Evolutionary conservation across 2,113 vertebrate species (phyloP).

Genomic region (Phalacrocorax pelagicus): DNA sequence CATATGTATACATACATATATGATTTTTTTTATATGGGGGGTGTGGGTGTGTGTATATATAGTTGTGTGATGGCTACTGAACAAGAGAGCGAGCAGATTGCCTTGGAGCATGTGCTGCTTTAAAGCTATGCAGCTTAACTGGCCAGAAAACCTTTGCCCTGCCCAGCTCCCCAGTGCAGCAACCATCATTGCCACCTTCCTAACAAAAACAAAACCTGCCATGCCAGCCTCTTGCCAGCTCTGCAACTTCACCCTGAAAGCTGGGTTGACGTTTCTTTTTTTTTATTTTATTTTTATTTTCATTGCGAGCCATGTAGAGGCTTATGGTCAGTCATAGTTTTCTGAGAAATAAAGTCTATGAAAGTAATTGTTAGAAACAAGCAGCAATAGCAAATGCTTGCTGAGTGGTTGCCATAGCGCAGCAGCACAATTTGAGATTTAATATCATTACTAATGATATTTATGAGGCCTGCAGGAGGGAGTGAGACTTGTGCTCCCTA

Average conservation of each 20-base stretch:
- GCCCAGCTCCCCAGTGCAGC: neutral
- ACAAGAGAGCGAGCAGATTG: neutral
- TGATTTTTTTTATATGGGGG: too few relatives aligned
- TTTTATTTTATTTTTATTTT: neutral
- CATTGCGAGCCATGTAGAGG: neutral
- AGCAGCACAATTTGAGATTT: slow-evolving; percentile 10
- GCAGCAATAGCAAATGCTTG: neutral
- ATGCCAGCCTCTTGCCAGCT: neutral
- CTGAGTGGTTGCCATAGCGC: neutral
- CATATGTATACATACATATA: rapidly evolving
- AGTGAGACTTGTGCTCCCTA: neutral
- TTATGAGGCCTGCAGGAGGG: slow-evolving; percentile 47
- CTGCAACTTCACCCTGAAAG: neutral
- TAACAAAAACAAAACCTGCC: neutral
- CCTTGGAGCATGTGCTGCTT: neutral
- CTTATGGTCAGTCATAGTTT: neutral
- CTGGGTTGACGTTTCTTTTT: neutral
- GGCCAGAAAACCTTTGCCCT: neutral
- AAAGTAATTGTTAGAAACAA: slow-evolving; percentile 18
- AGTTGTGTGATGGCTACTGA: neutral
- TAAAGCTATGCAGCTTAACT: neutral
- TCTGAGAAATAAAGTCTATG: slow-evolving; percentile 12
- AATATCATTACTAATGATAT: slow-evolving; percentile 30
- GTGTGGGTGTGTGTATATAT: rapidly evolving
- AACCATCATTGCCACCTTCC: neutral